A percentile compares a stretch with the other conserved stretches of the same genome.
Evolutionary conservation across 1,140 invertebrate genomes (phyloP).

Genomic region (Diploscapter pachys): DNA sequence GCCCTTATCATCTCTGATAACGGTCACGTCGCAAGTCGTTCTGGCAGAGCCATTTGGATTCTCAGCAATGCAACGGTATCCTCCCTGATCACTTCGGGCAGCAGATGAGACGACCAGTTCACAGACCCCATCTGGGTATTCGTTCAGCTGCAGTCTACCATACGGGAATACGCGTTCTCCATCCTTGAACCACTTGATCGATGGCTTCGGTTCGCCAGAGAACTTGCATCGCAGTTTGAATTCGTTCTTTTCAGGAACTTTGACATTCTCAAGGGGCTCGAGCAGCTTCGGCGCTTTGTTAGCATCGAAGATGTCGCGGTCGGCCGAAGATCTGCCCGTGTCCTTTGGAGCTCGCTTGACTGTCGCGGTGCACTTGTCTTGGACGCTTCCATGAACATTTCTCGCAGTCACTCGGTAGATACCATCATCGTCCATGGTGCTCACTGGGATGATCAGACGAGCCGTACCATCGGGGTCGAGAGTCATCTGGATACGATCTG

Average conservation of each 20-base stretch:
- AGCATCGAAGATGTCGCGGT: conserved; percentile 42
- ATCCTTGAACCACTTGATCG: conserved; percentile 65
- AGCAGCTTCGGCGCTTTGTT: conserved; percentile 54
- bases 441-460: conserved; percentile 48
- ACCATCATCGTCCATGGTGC: conserved; percentile 55
- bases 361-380: conserved; percentile 55
- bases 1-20: conserved; percentile 28
- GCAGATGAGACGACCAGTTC: conserved; percentile 74
- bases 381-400: conserved; percentile 54
- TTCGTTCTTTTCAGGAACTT: conserved; percentile 70
- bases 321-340: conserved; percentile 23
- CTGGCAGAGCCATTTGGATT: conserved; percentile 51
- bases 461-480: conserved; percentile 50
- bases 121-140: conserved; percentile 70
- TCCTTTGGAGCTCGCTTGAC: conserved; percentile 44
- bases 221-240: conserved; percentile 78
- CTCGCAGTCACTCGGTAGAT: conserved; percentile 51
- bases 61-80: conserved; percentile 69
- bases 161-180: conserved; percentile 56
- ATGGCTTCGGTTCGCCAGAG: conserved; percentile 76
- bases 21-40: conserved; percentile 51
- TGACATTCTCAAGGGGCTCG: conserved; percentile 53
- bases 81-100: conserved; percentile 70
- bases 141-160: conserved; percentile 50
- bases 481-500: conserved; percentile 50